A percentile compares a stretch with the other conserved stretches of the same genome.
These are phyloP conservation scores for Pinctada fucata DNA, from an alignment of 2,888 invertebrate genomes.

Conservation along the genomic window DNA sequence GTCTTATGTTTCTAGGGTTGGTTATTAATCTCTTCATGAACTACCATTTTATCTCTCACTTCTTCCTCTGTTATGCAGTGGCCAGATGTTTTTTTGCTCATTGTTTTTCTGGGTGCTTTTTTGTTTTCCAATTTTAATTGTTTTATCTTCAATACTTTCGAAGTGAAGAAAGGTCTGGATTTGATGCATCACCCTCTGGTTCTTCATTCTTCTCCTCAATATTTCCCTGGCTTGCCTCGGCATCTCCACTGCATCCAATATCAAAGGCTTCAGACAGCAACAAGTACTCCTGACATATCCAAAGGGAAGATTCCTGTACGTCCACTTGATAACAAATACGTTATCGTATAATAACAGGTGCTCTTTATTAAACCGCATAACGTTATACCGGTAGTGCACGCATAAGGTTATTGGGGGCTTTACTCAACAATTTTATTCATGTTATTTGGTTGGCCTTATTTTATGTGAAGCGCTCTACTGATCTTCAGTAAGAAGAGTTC, in stretches of 20 bases:
- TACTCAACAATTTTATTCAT: too few relatives aligned
- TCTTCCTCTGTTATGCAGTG: slow-evolving; percentile 16
- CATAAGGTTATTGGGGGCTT: too few relatives aligned
- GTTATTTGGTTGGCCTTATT: too few relatives aligned
- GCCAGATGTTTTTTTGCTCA: slow-evolving; percentile 16
- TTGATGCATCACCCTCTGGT: too few relatives aligned
- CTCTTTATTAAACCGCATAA: neutral
- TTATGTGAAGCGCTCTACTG: too few relatives aligned
- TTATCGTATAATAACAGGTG: slow-evolving; percentile 10
- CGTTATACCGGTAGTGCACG: too few relatives aligned
- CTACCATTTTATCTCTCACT: slow-evolving; percentile 12
- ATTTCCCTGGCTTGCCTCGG: too few relatives aligned
- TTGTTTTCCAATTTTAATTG: slow-evolving; percentile 4
- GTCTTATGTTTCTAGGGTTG: neutral
- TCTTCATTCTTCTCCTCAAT: too few relatives aligned
- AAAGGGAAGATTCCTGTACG: slow-evolving; percentile 6
- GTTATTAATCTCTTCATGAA: neutral
- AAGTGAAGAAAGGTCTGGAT: neutral
- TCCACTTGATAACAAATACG: neutral
- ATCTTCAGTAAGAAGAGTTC: neutral
- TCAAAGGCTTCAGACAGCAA: neutral
- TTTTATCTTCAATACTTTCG: neutral
- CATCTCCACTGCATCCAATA: too few relatives aligned
- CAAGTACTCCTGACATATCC: neutral
- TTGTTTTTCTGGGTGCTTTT: slow-evolving; percentile 6